Evolutionary conservation across 1,140 invertebrate species (phyloP), one percentile per base, ranked within the genome.

Genomic region (Drosophila lacteicornis): DNA sequence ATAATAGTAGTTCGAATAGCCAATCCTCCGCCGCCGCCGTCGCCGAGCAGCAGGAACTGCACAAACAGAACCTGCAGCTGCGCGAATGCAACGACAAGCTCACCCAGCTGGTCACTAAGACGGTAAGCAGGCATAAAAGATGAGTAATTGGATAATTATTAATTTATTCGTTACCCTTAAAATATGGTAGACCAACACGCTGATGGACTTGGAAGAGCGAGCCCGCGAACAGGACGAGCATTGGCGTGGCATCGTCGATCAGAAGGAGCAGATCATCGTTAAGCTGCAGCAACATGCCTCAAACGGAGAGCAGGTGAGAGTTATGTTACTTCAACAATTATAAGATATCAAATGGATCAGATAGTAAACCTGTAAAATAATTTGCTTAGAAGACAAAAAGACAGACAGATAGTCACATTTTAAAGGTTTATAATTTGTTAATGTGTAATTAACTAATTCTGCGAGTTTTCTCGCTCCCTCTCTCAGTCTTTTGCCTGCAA

Each of bases 91-190:
- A 96, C 30, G 94, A 94, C 42, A 95, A 96, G 92, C 96, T 97
- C 81, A 95, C 96, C 84, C 94, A 93, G 85, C 95, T 96, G 67
- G 96, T 97, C 71, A 94, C 95, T 50, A 96, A 97, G 81, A 97
- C 96, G 77, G 96, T 96, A 93, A 93, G 94, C 93, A 47, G 17
- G 17, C 2, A 12, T 46, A 12, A 19, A 19, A 2, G n/a, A 36
- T 11, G 33, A 36, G 33, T 36, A 36, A 9, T 3, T 36, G 9
- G 9, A 11, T 19, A 8, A 19, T 7, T n/a, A n/a, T 15, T 42
- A 4, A 1, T 8, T 25, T 49, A 6, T 49, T 49, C 27, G 27
- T 30, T 25, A 4, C 22, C 22, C 22, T 25, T 25, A 25, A 3
- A 25, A 25, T 25, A 25, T 22, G 25, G 50, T 60, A 93, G 92